Conservation (phyloP, 2,113 vertebrate species). For the Cyprinodon tularosa region DNA sequence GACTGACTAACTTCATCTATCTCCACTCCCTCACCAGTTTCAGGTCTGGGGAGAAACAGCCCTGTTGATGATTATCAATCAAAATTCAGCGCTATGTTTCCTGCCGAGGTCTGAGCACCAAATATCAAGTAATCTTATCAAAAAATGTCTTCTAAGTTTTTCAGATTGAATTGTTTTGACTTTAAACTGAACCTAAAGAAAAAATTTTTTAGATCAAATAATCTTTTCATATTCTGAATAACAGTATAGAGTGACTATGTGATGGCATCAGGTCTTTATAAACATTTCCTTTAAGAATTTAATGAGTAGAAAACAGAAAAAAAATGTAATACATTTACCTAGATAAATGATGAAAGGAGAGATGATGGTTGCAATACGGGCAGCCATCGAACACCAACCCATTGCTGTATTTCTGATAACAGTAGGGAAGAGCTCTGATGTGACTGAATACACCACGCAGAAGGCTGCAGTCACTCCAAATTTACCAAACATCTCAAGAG, state of each 20-base stretch:
- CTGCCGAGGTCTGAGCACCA: too few relatives aligned
- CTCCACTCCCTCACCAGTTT: too few relatives aligned
- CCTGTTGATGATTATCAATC: too few relatives aligned
- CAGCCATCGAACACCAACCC: constrained; percentile 85
- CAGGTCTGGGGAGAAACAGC: too few relatives aligned
- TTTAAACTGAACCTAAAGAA: too few relatives aligned
- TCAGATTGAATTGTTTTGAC: too few relatives aligned
- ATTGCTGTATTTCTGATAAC: constrained; percentile 88
- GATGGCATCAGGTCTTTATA: not conserved
- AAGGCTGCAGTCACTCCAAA: constrained; percentile 87
- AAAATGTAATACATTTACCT: constrained; percentile 71
- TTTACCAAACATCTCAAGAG: constrained; percentile 89
- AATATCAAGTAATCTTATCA: too few relatives aligned
- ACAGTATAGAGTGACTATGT: not conserved
- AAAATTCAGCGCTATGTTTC: too few relatives aligned
- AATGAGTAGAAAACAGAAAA: not conserved
- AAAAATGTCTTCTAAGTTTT: too few relatives aligned
- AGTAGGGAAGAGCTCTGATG: constrained; percentile 88
- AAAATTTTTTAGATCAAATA: too few relatives aligned
- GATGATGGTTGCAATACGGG: constrained; percentile 86
- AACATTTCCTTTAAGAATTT: not conserved
- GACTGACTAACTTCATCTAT: too few relatives aligned
- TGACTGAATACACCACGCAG: constrained; percentile 86
- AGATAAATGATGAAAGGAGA: constrained; percentile 90
- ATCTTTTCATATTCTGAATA: too few relatives aligned